A percentile compares a stretch with the other conserved stretches of the same genome.
These are phyloP conservation scores for Ctenopoma kingsleyae DNA, from an alignment of 2,797 vertebrate species.

Conservation along the genomic window DNA sequence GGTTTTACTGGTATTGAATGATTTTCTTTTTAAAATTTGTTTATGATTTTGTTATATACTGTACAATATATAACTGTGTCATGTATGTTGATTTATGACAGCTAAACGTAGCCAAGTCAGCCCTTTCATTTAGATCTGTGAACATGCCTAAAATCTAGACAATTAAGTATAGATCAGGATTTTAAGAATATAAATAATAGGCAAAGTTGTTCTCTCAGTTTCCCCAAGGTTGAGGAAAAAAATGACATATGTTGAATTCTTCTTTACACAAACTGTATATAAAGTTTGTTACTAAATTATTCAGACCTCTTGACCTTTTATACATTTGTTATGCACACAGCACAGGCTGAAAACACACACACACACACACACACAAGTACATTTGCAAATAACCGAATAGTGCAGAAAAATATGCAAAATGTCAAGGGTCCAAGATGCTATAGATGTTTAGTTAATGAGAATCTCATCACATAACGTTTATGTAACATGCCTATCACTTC, in stretches of 20 bases:
- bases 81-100: background rate
- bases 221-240: slow-evolving; percentile 15
- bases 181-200: slow-evolving; percentile 20
- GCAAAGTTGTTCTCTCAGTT: slow-evolving; percentile 13
- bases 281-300: slow-evolving; percentile 12
- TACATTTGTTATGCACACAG: slow-evolving; percentile 21
- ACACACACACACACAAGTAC: background rate
- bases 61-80: too few relatives aligned
- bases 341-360: background rate
- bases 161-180: background rate
- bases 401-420: slow-evolving; percentile 20
- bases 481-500: slow-evolving; percentile 17
- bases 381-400: slow-evolving; percentile 14
- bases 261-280: slow-evolving; percentile 16
- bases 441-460: slow-evolving; percentile 34
- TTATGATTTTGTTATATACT: too few relatives aligned
- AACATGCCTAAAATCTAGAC: background rate
- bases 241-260: slow-evolving; percentile 30
- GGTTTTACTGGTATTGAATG: too few relatives aligned
- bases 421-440: slow-evolving; percentile 39
- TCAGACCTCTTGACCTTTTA: slow-evolving; percentile 58
- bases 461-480: slow-evolving; percentile 9
- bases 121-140: background rate
- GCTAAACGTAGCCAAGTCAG: background rate
- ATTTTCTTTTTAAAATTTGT: too few relatives aligned